Percentiles rank a stretch among this genome's conserved stretches.
Evolutionary conservation across 2,888 invertebrate genomes (phyloP).

Genomic region (Polymixis flavicincta): DNA sequence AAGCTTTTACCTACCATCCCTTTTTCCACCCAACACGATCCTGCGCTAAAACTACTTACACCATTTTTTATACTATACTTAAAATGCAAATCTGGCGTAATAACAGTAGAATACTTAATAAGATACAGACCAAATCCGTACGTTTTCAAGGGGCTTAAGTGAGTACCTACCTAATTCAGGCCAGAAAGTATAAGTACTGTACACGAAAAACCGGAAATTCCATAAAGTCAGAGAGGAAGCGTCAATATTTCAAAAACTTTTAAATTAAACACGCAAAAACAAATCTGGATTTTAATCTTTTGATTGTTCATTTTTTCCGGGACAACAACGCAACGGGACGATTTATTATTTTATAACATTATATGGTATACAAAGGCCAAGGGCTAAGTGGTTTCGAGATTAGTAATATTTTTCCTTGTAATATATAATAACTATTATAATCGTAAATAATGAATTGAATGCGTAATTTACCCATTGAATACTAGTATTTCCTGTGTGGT

Average conservation of each 20-base stretch:
- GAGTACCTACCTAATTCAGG: conserved; percentile 37
- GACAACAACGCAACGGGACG: not conserved
- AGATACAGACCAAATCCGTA: conserved; percentile 40
- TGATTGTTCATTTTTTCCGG: conserved; percentile 12
- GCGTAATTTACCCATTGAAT: not conserved
- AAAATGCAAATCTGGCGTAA: conserved; percentile 35
- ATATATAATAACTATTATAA: not conserved
- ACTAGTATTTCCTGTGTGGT: not conserved
- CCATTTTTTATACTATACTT: too few species aligned
- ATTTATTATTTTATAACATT: conserved; percentile 8
- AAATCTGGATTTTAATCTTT: conserved; percentile 14
- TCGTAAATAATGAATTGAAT: not conserved
- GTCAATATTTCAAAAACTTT: conserved; percentile 50
- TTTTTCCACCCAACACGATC: too few species aligned
- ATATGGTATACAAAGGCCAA: not conserved
- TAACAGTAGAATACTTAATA: conserved; percentile 52
- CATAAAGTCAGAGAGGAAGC: conserved; percentile 24
- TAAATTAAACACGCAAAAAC: conserved; percentile 20
- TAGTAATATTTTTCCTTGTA: not conserved
- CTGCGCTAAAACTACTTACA: too few species aligned
- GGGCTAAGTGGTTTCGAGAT: not conserved
- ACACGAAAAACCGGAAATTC: conserved; percentile 23
- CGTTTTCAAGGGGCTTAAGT: conserved; percentile 44
- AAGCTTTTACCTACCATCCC: too few species aligned
- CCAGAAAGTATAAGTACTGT: conserved; percentile 9